Percentiles rank a stretch among this genome's conserved stretches.
Evolutionary conservation across 1,140 invertebrate genomes (phyloP).

Genomic region (Macrocentrus cingulum): DNA sequence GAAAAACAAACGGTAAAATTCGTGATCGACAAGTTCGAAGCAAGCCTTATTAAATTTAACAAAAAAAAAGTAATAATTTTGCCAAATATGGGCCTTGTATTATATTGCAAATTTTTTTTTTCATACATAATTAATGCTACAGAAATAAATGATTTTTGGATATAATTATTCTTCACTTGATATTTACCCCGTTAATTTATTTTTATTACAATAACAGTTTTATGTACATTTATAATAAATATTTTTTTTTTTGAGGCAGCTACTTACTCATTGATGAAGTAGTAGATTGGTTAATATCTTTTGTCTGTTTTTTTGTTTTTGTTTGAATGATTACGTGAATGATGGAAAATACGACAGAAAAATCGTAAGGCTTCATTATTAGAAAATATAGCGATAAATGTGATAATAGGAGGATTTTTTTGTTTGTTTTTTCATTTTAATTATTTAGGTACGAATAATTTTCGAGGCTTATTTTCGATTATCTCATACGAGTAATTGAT

Average conservation of each 20-base stretch:
- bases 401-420: conserved; percentile 18
- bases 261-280: conserved; percentile 48
- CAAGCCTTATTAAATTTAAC: conserved; percentile 55
- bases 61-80: conserved; percentile 9
- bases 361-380: conserved; percentile 29
- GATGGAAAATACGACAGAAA: conserved; percentile 13
- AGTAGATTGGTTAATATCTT: conserved; percentile 34
- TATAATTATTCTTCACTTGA: conserved; percentile 15
- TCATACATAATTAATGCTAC: not conserved
- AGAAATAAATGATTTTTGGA: not conserved
- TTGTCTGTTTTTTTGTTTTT: no score
- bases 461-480: conserved; percentile 8
- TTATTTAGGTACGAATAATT: conserved; percentile 22
- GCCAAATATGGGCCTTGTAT: not conserved
- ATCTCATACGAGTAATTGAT: conserved; percentile 17
- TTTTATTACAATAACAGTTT: conserved; percentile 55
- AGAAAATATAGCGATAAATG: conserved; percentile 31
- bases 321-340: no score
- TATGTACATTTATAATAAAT: conserved; percentile 57
- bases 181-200: conserved; percentile 38
- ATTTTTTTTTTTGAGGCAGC: conserved; percentile 40
- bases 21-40: conserved; percentile 44
- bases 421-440: conserved; percentile 12
- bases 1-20: conserved; percentile 44
- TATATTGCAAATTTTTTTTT: not conserved